Base-by-base conservation (phyloP, 53 echinoderm and acorn worm genomes). In the Astropecten irregularis region DNA sequence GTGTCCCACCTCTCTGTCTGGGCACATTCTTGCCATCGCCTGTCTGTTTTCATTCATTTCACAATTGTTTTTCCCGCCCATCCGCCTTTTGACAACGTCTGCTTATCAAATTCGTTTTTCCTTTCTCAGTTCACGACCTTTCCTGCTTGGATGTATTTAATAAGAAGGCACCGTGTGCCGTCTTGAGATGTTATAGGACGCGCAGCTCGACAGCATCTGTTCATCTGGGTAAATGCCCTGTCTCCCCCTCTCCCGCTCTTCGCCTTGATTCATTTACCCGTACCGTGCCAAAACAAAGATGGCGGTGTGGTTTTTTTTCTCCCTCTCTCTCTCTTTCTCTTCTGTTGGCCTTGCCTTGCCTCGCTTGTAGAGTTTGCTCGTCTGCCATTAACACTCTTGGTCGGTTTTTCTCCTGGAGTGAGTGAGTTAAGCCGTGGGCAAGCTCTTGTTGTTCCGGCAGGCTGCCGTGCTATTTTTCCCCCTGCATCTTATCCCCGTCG, bases 381-480 rank as follows among this genome's bases (percentile, higher is more conserved):
- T 61, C 32, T 31, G 48, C 44, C 79, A 79, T 79, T 79, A 77
- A 79, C 79, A 79, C 40, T 37, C 46, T 11, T 56, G 60, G 56
- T 29, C 79, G 61, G 48, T 79, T 59, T 79, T 62, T 61, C 39
- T 3, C 68, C 26, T n/a, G n/a, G n/a, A n/a, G n/a, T n/a, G n/a
- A 44, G 68, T 47, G 47, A 66, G 66, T 66, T 66, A 28, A 47
- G 62, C 79, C 79, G 79, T 60, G 62, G 79, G 79, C 79, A 30
- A 61, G n/a, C 33, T 79, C 61, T 79, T 62, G 60, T 61, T 62
- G 79, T 79, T 79, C 79, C 79, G 79, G 79, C 79, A 79, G 79
- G 55, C 67, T 52, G 83, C 20, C 52, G 66, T 82, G 54, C 64
- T 82, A 46, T 66, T 65, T 53, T 61, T 35, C 53, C 31, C 38